Evolutionary conservation across 2,797 vertebrate species (phyloP).

Genomic region (Pseudomugil tenellus): DNA sequence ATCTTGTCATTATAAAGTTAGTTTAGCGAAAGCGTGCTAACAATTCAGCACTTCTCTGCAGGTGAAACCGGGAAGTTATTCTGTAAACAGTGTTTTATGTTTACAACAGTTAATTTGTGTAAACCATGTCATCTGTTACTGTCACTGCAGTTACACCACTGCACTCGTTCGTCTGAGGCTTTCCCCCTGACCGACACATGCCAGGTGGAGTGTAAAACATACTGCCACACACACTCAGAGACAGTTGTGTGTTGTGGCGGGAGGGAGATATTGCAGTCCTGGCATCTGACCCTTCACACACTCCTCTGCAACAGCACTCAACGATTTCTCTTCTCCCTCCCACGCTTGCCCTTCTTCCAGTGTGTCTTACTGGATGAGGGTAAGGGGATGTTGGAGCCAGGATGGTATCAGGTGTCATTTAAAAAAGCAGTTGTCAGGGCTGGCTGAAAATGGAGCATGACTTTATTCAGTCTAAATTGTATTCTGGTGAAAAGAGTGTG

Average conservation of each 20-base stretch:
- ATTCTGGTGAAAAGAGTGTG: conserved; percentile 62
- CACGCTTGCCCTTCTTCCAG: conserved; percentile 51
- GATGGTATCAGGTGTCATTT: conserved; percentile 75
- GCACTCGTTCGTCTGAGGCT: conserved; percentile 17
- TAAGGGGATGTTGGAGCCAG: conserved; percentile 10
- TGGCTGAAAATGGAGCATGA: conserved; percentile 73
- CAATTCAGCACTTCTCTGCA: not conserved
- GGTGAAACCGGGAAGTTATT: not conserved
- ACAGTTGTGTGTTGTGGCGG: conserved; percentile 32
- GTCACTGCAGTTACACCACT: not conserved
- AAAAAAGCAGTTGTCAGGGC: conserved; percentile 76
- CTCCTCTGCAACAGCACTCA: conserved; percentile 50
- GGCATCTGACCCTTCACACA: conserved; percentile 61
- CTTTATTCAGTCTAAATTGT: conserved; percentile 69
- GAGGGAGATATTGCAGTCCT: conserved; percentile 56
- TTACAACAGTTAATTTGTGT: conserved; percentile 9
- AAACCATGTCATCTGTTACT: conserved; percentile 13
- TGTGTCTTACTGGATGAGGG: conserved; percentile 54
- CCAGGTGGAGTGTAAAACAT: conserved; percentile 52
- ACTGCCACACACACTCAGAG: conserved; percentile 31
- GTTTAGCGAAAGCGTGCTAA: not conserved
- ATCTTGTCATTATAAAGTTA: not conserved
- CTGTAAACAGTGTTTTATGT: conserved; percentile 14
- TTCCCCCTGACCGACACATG: conserved; percentile 17
- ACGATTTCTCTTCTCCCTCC: conserved; percentile 46